Conservation (phyloP, 2,113 vertebrate genomes). For the Microtus richardsoni region DNA sequence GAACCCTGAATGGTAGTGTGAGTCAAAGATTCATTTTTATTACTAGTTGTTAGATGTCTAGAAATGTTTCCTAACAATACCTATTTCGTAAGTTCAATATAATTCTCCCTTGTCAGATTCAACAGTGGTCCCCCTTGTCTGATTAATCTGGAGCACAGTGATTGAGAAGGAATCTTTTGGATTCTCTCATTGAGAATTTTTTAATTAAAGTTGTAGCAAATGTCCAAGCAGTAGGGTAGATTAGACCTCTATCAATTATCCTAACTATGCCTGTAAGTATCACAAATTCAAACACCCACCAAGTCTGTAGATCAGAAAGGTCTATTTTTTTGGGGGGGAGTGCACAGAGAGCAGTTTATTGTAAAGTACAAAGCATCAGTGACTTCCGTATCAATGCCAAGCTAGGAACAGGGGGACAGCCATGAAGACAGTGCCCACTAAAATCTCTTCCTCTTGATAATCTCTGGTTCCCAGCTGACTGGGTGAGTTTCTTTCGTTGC, state of each 20-base stretch:
- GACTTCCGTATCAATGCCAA: conserved; percentile 79
- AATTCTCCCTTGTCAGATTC: too few species aligned
- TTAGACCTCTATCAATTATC: neutral
- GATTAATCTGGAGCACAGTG: neutral
- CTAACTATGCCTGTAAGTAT: neutral
- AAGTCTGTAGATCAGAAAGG: neutral
- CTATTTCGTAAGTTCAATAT: neutral
- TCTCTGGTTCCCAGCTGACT: conserved; percentile 99
- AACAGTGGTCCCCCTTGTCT: too few species aligned
- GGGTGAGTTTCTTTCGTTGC: conserved; percentile 99
- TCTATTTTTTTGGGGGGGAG: neutral
- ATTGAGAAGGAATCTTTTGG: neutral
- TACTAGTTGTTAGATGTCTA: too few species aligned
- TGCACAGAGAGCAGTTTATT: conserved; percentile 81
- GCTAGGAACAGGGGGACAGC: conserved; percentile 53
- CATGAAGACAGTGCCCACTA: conserved; percentile 78
- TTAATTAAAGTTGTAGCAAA: neutral
- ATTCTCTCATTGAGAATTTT: neutral
- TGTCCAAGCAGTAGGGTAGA: neutral
- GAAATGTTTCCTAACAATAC: neutral
- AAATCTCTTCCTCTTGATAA: conserved; percentile 98
- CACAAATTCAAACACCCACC: neutral
- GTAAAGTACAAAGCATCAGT: conserved; percentile 84
- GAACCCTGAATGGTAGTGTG: too few species aligned
- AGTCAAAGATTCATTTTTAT: too few species aligned